These are phyloP conservation scores for Leptinotarsa haldemani DNA, from an alignment of 2,888 invertebrate species.

Conservation along the genomic window DNA sequence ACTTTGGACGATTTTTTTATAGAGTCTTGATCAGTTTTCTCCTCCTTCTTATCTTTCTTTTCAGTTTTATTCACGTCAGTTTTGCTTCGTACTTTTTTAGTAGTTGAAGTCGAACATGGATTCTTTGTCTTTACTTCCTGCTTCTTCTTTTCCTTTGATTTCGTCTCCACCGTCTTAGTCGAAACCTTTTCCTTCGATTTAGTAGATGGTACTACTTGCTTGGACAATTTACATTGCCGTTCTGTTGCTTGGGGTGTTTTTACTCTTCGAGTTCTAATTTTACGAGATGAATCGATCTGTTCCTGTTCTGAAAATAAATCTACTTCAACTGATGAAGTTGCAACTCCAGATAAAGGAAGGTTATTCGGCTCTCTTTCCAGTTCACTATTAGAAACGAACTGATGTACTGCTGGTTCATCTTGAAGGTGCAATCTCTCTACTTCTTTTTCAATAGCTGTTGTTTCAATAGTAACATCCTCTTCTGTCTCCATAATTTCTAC, in stretches of 20 bases:
- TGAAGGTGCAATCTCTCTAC: constrained; percentile 15
- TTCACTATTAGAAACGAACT: background rate
- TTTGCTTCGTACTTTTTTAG: constrained; percentile 41
- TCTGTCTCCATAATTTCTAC: constrained; percentile 16
- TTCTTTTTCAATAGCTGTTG: constrained; percentile 17
- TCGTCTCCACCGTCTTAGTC: constrained; percentile 22
- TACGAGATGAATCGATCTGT: background rate
- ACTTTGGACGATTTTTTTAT: constrained; percentile 12
- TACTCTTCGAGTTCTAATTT: constrained; percentile 1
- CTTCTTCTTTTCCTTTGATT: constrained; percentile 32
- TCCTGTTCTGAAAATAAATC: background rate
- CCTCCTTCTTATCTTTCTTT: constrained; percentile 33
- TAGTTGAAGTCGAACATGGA: constrained; percentile 23
- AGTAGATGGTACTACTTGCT: background rate
- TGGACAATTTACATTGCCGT: background rate
- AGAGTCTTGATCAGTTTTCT: constrained; percentile 29
- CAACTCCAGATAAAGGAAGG: background rate
- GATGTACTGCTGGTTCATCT: constrained; percentile 11
- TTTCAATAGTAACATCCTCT: background rate
- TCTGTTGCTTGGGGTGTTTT: constrained; percentile 5
- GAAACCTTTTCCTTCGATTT: constrained; percentile 11
- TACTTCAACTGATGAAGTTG: constrained; percentile 9
- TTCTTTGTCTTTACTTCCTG: constrained; percentile 31
- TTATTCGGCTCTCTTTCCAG: background rate
- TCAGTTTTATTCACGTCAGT: constrained; percentile 29